Base-by-base conservation (phyloP, 2,797 vertebrate species). In the Arnoldichthys spilopterus region DNA sequence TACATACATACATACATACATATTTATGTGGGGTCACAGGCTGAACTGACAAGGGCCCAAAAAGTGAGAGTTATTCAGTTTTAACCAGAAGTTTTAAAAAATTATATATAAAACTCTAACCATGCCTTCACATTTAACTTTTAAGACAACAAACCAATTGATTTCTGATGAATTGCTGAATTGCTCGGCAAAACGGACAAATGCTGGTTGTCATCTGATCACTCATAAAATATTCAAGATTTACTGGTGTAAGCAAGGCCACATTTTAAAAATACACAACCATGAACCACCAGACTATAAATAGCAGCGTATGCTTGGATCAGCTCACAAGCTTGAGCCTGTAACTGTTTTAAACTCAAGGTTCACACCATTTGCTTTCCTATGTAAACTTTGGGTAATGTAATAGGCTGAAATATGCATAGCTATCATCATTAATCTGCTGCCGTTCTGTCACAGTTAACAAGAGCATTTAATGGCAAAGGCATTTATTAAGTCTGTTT, bases 191-290 rank as follows among this genome's bases (percentile, higher is more conserved):
- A 53, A 6, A 49, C 11, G 20, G 11, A 43, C 5, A 73, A 66
- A 47, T 34, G 8, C 20, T n/a, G 22, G 18, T 13, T 37, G 61
- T 12, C 20, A 49, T 22, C 6, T 30, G 37, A 68, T 56, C 37
- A 37, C 6, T 34, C 26, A 15, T 47, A 4, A 69, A 56, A 77
- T 56, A 79, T 24, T 58, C 32, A 63, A 53, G 37, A 76, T 74
- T 80, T 79, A 61, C 45, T 67, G 58, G 51, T 4, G 59, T 26
- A 56, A 72, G 54, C n/a, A 28, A 80, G 47, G 77, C 47, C 75
- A 72, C 16, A 20, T 63, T 75, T 80, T 72, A 80, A 80, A 85
- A 76, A 85, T 78, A 76, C 28, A 70, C 62, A 34, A 16, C 58
- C 47, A 62, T 34, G 34, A 70, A 63, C 71, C 30, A 68, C 54